A percentile compares a stretch with the other conserved stretches of the same genome.
phyloP scores from a whole-genome alignment of 2,888 invertebrate genomes.

The Mactromeris polynyma region DNA sequence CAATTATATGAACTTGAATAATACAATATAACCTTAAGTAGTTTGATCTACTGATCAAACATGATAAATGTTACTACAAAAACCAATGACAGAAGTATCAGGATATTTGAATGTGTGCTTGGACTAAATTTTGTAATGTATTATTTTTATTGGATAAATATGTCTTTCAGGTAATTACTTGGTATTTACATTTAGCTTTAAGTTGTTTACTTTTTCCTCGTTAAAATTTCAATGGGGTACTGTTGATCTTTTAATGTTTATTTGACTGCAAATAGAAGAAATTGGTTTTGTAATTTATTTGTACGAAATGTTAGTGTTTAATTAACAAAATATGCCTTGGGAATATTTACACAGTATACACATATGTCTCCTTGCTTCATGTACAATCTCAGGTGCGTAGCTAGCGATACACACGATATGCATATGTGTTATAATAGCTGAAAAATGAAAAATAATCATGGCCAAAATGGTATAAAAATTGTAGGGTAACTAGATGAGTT shows the following conservation, averaged over 20 bases:
- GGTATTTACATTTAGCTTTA: background rate
- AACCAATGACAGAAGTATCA: background rate
- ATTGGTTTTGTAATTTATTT: background rate
- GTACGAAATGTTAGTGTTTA: background rate
- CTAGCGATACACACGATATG: too few relatives aligned
- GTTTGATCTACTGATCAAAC: slow-evolving; percentile 21
- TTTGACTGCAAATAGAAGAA: background rate
- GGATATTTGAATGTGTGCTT: background rate
- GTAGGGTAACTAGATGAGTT: too few relatives aligned
- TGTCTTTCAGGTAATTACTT: slow-evolving; percentile 10
- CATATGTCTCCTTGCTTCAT: too few relatives aligned
- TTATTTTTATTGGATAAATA: slow-evolving; percentile 21
- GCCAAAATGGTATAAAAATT: too few relatives aligned
- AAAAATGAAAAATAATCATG: too few relatives aligned
- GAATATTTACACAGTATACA: too few relatives aligned
- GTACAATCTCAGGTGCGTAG: too few relatives aligned
- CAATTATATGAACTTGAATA: slow-evolving; percentile 15
- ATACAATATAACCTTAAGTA: slow-evolving; percentile 19
- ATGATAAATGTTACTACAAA: slow-evolving; percentile 1
- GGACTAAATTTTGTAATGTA: slow-evolving; percentile 1
- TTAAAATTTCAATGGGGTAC: background rate
- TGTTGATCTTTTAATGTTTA: background rate
- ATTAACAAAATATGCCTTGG: background rate
- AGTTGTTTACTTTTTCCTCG: background rate
- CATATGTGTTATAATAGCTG: too few relatives aligned